Base-by-base conservation (phyloP, 1,140 invertebrate genomes). In the Myzus persicae region DNA sequence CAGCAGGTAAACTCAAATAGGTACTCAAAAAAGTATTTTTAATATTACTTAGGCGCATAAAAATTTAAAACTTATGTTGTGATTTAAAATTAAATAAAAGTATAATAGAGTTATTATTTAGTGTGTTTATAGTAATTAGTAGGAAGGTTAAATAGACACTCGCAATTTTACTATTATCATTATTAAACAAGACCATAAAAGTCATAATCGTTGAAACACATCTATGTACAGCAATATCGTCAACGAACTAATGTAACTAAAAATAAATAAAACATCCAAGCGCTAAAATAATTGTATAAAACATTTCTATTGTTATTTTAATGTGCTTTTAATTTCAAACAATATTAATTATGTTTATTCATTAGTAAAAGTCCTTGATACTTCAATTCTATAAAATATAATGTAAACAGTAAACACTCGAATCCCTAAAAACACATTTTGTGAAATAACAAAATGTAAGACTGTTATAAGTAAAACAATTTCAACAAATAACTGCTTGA, bases 281-380 rank as follows among this genome's bases (percentile, higher is more conserved):
- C 26, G 5, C 2, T 84, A 24, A 44, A 44, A 85, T 85, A 85
- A 85, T 85, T 85, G 1, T 4, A 44, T 44, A 85, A 85, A 85
- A 31, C 38, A 42, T 85, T 85, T 85, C 40, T 31, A 40, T 31
- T 31, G 40, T 85, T 85, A 85, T 85, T 85, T 54, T 40, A 26
- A 51, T 26, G 42, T 54, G 11, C 22, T 26, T 89, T 38, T 51
- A 54, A 48, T 89, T 51, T 26, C 14, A 48, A 51, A 40, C 54
- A 51, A 54, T 89, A 51, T 51, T 51, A 89, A 89, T 89, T 54
- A 51, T 89, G 48, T 54, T 54, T 51, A 89, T 54, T 89, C 38
- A 89, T 89, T 40, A 54, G 14, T 7, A n/a, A n/a, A 18, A 46
- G 38, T 40, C 6, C 22, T 46, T 31, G 3, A 2, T 8, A 1